Evolutionary conservation across 2,888 invertebrate genomes (phyloP).

Genomic region (Nemurella pictetii): DNA sequence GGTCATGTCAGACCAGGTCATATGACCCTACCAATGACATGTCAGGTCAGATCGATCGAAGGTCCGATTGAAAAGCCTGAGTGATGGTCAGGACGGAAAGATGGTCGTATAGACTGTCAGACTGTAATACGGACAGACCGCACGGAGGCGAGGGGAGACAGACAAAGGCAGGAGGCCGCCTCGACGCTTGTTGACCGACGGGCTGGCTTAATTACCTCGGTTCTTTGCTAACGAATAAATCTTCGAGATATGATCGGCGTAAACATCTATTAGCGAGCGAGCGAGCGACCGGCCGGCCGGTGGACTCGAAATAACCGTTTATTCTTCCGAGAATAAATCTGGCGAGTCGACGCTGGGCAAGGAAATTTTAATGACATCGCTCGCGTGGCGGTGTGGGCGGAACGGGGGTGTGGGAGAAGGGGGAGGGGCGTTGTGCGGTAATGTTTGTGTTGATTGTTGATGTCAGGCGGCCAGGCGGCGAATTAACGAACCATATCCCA

Average conservation of each 20-base stretch:
- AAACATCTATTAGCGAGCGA: not conserved
- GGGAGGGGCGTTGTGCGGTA: not conserved
- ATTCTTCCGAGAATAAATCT: slow-evolving; percentile 18
- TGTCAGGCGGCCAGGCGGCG: not conserved
- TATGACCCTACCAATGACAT: too few species aligned
- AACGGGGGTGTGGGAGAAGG: not conserved
- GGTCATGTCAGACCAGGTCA: too few species aligned
- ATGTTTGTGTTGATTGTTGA: not conserved
- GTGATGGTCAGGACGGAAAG: too few species aligned
- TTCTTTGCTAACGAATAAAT: not conserved
- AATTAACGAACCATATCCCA: too few species aligned
- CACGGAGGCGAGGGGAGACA: too few species aligned
- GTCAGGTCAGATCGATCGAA: too few species aligned
- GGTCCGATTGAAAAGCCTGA: too few species aligned
- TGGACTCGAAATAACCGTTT: slow-evolving; percentile 1
- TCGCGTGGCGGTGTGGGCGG: not conserved
- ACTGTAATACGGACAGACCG: too few species aligned
- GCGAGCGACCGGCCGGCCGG: too few species aligned
- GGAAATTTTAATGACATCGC: not conserved
- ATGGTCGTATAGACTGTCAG: too few species aligned
- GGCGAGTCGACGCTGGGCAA: not conserved
- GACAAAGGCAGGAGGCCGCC: too few species aligned
- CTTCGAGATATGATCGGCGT: not conserved
- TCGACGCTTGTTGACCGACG: not conserved
- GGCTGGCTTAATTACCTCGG: not conserved